Conservation (phyloP, 2,113 vertebrate species). For the Lepus americanus region DNA sequence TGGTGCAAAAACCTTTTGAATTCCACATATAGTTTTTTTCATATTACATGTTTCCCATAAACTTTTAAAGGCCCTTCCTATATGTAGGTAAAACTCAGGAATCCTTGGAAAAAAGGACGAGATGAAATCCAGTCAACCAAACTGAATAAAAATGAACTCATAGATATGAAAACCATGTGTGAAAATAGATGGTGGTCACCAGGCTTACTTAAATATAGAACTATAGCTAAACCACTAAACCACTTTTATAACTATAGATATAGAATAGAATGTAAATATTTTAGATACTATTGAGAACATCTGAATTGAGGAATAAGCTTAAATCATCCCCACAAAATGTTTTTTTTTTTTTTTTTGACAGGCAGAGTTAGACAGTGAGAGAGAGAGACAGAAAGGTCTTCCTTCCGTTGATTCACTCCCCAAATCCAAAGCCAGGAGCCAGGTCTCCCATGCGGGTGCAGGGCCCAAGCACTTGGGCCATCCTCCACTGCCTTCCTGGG, state of each 20-base stretch:
- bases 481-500: no score
- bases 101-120: not conserved
- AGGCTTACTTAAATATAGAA: not conserved
- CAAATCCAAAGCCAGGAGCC: no score
- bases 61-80: no score
- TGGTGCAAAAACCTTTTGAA: no score
- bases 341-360: not conserved
- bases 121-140: not conserved
- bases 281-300: not conserved
- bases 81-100: not conserved
- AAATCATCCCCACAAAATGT: not conserved
- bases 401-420: no score
- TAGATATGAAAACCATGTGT: not conserved
- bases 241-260: not conserved
- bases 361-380: no score
- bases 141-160: not conserved
- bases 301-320: not conserved
- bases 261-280: not conserved
- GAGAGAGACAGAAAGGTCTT: no score
- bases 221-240: not conserved
- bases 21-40: no score
- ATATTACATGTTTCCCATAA: no score
- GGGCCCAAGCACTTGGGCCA: no score
- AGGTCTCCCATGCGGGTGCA: no score
- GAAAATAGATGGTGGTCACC: not conserved